Evolutionary conservation across 2,888 invertebrate species (phyloP).

Genomic region (Fragum fragum): DNA sequence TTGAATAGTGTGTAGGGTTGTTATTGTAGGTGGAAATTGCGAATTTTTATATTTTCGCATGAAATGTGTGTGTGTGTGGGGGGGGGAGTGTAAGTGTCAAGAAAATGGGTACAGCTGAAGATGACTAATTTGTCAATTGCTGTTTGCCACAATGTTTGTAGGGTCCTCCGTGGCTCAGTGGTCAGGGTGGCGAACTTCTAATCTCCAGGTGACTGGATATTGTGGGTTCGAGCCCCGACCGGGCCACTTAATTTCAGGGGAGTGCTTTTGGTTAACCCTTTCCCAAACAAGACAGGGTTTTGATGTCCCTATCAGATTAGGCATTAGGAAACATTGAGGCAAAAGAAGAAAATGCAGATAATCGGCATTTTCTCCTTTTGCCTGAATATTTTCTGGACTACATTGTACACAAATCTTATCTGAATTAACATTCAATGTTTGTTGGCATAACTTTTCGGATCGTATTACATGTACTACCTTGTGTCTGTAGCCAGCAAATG

Average conservation of each 20-base stretch:
- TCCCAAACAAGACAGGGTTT: too few relatives aligned
- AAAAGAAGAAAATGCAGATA: too few relatives aligned
- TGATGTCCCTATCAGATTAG: not conserved
- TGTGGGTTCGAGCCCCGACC: not conserved
- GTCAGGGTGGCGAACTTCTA: too few relatives aligned
- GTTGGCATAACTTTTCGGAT: not conserved
- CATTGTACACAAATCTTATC: not conserved
- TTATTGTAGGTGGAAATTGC: too few relatives aligned
- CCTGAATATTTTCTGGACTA: not conserved
- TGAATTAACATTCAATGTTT: not conserved
- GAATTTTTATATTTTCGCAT: not conserved
- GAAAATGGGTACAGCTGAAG: too few relatives aligned
- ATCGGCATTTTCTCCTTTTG: not conserved
- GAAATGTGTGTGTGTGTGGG: not conserved
- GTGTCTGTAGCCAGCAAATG: constrained; percentile 11
- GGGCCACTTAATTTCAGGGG: not conserved
- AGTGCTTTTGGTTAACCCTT: not conserved
- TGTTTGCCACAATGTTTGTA: not conserved
- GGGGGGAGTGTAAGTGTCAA: too few relatives aligned
- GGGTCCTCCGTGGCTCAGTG: too few relatives aligned
- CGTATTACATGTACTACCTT: not conserved
- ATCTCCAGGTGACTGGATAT: not conserved
- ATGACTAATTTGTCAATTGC: too few relatives aligned
- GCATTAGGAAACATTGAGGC: too few relatives aligned
- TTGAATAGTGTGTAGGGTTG: too few relatives aligned